These are phyloP conservation scores for Misgurnus anguillicaudatus DNA, from an alignment of 2,113 vertebrate genomes.

Conservation along the genomic window DNA sequence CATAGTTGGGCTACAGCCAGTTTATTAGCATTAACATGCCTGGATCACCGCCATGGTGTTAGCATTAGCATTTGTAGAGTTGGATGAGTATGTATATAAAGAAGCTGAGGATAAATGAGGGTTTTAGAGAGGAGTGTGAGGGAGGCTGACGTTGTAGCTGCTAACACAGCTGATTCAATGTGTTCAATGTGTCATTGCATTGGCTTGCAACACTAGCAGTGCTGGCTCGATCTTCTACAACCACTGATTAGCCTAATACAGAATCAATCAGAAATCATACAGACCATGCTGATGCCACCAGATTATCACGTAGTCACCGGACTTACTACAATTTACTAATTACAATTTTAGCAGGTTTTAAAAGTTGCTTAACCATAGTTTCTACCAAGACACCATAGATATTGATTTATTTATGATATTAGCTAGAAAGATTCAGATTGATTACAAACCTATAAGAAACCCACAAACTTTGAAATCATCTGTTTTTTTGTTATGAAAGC, in stretches of 20 bases:
- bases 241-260: slow-evolving; percentile 4
- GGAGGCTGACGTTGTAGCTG: slow-evolving; percentile 18
- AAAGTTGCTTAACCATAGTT: background rate
- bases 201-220: slow-evolving; percentile 1
- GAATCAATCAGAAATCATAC: background rate
- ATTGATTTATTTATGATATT: too few species aligned
- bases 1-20: background rate
- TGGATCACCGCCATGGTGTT: background rate
- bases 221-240: background rate
- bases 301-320: too few species aligned
- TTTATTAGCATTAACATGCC: background rate
- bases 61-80: slow-evolving; percentile 1
- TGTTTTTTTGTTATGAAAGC: too few species aligned
- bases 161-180: background rate
- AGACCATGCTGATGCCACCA: background rate
- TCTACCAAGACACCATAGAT: background rate
- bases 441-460: too few species aligned
- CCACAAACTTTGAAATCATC: too few species aligned
- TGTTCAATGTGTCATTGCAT: slow-evolving; percentile 20
- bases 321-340: too few species aligned
- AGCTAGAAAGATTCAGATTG: too few species aligned
- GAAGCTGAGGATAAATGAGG: slow-evolving; percentile 31
- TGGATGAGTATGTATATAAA: slow-evolving; percentile 15
- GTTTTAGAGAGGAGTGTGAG: background rate
- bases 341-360: too few species aligned